These are phyloP conservation scores for Porites australiensis DNA, from an alignment of 64 coral and sea anemone genomes.

Conservation along the genomic window DNA sequence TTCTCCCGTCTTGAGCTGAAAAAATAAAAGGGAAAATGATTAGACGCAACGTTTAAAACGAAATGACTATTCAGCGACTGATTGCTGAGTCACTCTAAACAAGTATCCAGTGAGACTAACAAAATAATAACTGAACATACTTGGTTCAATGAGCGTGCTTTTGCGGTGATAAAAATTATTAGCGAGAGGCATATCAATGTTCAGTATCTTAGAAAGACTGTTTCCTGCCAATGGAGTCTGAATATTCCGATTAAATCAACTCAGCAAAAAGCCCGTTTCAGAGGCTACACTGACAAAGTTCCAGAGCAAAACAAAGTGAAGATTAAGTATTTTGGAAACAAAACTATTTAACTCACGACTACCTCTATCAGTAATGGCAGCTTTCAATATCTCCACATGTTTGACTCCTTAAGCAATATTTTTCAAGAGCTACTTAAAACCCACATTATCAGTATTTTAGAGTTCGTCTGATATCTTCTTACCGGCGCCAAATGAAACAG, in stretches of 20 bases:
- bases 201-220: background rate
- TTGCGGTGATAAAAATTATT: background rate
- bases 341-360: conserved; percentile 42
- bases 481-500: conserved; percentile 22
- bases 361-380: conserved; percentile 49
- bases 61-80: background rate
- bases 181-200: background rate
- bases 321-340: conserved; percentile 53
- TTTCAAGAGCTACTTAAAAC: conserved; percentile 19
- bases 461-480: conserved; percentile 20
- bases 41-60: background rate
- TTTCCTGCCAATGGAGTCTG: background rate
- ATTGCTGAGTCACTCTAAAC: conserved; percentile 17
- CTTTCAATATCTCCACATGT: conserved; percentile 15
- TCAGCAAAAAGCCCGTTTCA: background rate
- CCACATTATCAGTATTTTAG: conserved; percentile 33
- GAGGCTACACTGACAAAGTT: background rate
- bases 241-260: background rate
- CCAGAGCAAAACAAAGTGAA: background rate
- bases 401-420: conserved; percentile 36
- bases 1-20: conserved; percentile 46
- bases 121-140: background rate
- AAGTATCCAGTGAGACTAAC: background rate
- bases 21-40: background rate
- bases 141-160: background rate